These are phyloP conservation scores for Sceliomorpha sp. DNA, from an alignment of 2,888 invertebrate species.

Conservation along the genomic window DNA sequence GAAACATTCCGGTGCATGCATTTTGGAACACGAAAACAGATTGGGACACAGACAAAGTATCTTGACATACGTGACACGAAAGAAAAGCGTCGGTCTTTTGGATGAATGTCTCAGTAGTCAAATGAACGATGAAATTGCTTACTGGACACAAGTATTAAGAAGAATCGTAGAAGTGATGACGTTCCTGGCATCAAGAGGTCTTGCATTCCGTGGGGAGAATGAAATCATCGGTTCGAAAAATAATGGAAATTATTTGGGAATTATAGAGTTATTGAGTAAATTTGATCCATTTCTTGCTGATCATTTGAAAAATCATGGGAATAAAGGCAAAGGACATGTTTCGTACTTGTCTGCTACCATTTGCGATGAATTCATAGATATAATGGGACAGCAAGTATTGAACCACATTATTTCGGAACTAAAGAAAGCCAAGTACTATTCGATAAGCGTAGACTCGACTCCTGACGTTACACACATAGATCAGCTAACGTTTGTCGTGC, in stretches of 20 bases:
- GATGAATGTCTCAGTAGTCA: conserved; percentile 3
- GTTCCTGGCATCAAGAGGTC: conserved; percentile 19
- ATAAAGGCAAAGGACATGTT: conserved; percentile 62
- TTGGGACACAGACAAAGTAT: conserved; percentile 6
- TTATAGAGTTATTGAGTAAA: conserved; percentile 62
- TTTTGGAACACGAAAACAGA: conserved; percentile 12
- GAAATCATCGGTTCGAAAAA: conserved; percentile 16
- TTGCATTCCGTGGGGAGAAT: conserved; percentile 16
- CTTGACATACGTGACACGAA: conserved; percentile 8
- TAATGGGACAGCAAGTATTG: conserved; percentile 63
- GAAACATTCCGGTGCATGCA: conserved; percentile 7
- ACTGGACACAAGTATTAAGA: conserved; percentile 16
- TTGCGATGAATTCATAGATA: conserved; percentile 64
- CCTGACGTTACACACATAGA: conserved; percentile 53
- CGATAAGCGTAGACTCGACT: conserved; percentile 62
- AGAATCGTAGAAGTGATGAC: conserved; percentile 14
- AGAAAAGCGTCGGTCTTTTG: conserved; percentile 4
- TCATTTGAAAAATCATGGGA: conserved; percentile 57
- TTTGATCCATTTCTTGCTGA: conserved; percentile 61
- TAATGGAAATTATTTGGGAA: conserved; percentile 66
- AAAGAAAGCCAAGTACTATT: conserved; percentile 55
- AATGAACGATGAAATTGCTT: conserved; percentile 10
- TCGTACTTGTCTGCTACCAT: conserved; percentile 62
- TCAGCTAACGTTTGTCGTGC: conserved; percentile 59
- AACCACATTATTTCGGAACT: conserved; percentile 50